Conservation (phyloP, 2,113 vertebrate species). For the Scytalopus superciliaris region DNA sequence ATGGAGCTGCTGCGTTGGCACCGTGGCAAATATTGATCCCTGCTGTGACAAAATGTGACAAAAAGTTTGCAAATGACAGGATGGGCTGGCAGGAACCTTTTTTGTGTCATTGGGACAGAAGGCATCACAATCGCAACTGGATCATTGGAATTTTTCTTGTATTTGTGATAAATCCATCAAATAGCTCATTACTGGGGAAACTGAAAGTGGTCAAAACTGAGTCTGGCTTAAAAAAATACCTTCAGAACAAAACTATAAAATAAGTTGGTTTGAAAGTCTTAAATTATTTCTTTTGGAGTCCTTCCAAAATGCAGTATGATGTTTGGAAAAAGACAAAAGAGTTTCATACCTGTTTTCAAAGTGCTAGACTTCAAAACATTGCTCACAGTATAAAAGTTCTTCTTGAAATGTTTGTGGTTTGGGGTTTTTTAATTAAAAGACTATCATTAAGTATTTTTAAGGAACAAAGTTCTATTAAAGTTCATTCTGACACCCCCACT, state of each 20-base stretch:
- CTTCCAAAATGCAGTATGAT: not conserved
- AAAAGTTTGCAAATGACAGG: not conserved
- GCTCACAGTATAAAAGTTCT: not conserved
- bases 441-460: not conserved
- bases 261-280: not conserved
- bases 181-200: not conserved
- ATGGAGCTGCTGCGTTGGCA: not conserved
- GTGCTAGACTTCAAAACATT: not conserved
- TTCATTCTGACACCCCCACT: not conserved
- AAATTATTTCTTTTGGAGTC: not conserved
- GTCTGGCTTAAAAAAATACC: not conserved
- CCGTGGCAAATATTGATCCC: constrained; percentile 27
- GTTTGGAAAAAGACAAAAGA: not conserved
- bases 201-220: not conserved
- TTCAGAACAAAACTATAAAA: not conserved
- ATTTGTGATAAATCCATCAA: not conserved
- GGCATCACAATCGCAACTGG: not conserved
- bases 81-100: not conserved
- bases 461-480: not conserved
- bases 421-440: not conserved
- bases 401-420: not conserved
- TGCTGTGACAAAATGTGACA: constrained; percentile 8
- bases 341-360: not conserved
- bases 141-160: not conserved
- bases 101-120: not conserved